These are phyloP conservation scores for Drosophila jambulina DNA, from an alignment of 1,140 invertebrate genomes.

Conservation along the genomic window DNA sequence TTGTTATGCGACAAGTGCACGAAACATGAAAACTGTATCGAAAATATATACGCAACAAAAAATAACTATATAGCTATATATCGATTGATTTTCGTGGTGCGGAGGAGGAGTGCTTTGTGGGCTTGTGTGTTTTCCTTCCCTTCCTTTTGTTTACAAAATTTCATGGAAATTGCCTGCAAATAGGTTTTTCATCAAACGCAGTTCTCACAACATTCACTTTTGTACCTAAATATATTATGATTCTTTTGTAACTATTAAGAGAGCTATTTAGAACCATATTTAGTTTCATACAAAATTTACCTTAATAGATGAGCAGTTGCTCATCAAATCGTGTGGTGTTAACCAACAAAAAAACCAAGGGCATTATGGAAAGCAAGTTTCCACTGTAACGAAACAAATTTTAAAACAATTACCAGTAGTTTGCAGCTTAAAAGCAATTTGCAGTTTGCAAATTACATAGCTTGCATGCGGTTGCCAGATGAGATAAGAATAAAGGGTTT, in stretches of 20 bases:
- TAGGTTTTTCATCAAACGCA: conserved; percentile 17
- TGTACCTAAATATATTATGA: background rate
- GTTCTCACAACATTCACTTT: conserved; percentile 8
- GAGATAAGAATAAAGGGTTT: conserved; percentile 4
- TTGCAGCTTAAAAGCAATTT: conserved; percentile 1
- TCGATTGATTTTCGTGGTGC: conserved; percentile 30
- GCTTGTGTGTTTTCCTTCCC: background rate
- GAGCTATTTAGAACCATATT: too few species aligned
- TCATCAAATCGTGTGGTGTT: background rate
- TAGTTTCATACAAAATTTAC: too few species aligned
- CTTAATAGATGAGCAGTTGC: background rate
- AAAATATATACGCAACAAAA: conserved; percentile 5
- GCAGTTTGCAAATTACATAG: conserved; percentile 14
- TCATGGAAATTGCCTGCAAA: conserved; percentile 33
- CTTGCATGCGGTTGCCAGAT: conserved; percentile 3
- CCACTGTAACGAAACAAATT: background rate
- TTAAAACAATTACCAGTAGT: conserved; percentile 10
- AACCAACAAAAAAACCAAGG: background rate
- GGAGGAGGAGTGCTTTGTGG: background rate
- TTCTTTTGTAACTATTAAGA: too few species aligned
- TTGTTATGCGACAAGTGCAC: conserved; percentile 38
- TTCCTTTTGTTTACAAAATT: conserved; percentile 30
- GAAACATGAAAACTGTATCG: conserved; percentile 34
- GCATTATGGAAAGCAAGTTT: background rate
- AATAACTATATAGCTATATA: conserved; percentile 36